Percentiles rank a stretch among this genome's conserved stretches.
These are phyloP conservation scores for Melopsittacus undulatus DNA, from an alignment of 2,797 vertebrate species.

Conservation along the genomic window DNA sequence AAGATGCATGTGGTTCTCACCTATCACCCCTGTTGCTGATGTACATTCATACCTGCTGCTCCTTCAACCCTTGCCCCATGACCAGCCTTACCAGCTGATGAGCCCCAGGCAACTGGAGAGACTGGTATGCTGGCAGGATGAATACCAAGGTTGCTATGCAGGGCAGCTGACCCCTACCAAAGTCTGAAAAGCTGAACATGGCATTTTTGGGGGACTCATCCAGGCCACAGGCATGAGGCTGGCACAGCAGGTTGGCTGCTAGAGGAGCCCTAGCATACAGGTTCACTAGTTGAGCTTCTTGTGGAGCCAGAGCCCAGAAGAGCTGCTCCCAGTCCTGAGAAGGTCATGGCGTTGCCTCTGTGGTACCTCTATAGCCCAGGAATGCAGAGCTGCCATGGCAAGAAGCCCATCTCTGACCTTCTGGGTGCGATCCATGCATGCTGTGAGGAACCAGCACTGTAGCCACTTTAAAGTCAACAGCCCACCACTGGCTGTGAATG, in stretches of 20 bases:
- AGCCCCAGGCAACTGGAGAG: background rate
- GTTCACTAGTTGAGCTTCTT: background rate
- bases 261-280: conserved; percentile 1
- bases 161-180: background rate
- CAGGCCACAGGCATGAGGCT: background rate
- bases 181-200: background rate
- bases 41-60: conserved; percentile 22
- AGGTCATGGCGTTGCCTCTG: conserved; percentile 1
- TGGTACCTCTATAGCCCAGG: background rate
- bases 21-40: background rate
- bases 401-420: background rate
- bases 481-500: background rate
- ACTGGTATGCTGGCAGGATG: background rate
- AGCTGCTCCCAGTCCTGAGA: conserved; percentile 53
- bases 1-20: background rate
- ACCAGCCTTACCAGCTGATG: background rate
- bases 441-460: background rate
- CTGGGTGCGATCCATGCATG: background rate
- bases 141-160: background rate
- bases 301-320: conserved; percentile 35
- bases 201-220: background rate
- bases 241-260: conserved; percentile 11
- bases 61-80: background rate
- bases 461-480: background rate
- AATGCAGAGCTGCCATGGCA: background rate